Evolutionary conservation across 2,113 vertebrate genomes (phyloP), one percentile per base, ranked within the genome.

Genomic region (Phrynosoma platyrhinos): DNA sequence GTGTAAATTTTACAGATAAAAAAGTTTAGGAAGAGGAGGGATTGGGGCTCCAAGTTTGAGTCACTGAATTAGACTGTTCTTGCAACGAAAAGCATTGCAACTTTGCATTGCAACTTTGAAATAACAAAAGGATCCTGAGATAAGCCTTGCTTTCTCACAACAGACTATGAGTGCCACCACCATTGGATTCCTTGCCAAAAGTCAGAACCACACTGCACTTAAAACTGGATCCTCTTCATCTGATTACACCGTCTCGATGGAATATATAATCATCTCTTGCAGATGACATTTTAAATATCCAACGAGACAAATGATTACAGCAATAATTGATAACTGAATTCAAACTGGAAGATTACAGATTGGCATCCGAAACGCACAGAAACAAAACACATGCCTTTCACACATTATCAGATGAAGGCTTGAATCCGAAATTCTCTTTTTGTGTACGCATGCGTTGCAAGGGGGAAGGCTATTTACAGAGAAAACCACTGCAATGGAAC

Each of bases 231-330:
- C 96, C 95, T 92, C 96, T 97, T 98, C 95, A 96, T 97, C 96
- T 97, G 96, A 97, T 97, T 97, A 97, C 95, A 96, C 96, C 94
- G 88, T 92, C 92, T 97, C 97, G 97, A 95, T 95, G 94, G 96
- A 98, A 97, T 97, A 96, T 97, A 96, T 97, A 98, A 98, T 98
- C 97, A 97, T 97, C 95, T 97, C 96, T 97, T 97, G 97, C 96
- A 96, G 97, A 97, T 98, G 98, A 97, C 97, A 97, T 98, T 98
- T 98, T 98, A 98, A 97, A 98, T 97, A 97, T 97, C 96, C 96
- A 97, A 93, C 95, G 95, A 97, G 96, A 97, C 97, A 97, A 98
- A 98, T 97, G 97, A 97, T 98, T 97, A 96, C 95, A 91, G 95
- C 93, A 96, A 98, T 98, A 98, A 98, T 97, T 98, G 97, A 98